Base-by-base conservation (phyloP, 2,888 invertebrate species). In the Micropterix aruncella region DNA sequence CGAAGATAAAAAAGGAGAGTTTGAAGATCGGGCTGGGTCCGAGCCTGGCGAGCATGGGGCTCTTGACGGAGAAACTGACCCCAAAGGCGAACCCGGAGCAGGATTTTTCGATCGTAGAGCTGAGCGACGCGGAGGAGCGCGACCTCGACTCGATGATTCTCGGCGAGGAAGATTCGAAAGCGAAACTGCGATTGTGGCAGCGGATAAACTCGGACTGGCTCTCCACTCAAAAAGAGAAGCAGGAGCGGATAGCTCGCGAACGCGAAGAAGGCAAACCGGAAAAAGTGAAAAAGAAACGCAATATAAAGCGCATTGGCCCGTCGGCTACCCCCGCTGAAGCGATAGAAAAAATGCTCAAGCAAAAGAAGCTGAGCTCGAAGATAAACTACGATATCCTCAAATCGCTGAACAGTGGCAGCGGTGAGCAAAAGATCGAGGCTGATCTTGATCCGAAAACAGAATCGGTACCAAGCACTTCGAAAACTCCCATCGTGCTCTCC, bases 371-470 rank as follows among this genome's bases (percentile, higher is more conserved):
- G 51, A 97, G 97, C 2, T 82, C 80, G 3, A 99, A 99, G 73
- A 95, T 99, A 44, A 96, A 99, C 65, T 99, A 99, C 58, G 96
- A 97, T 53, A 95, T 96, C 37, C 66, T 97, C 47, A 88, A 87
- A 61, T 87, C 84, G 53, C 66, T 95, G 44, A 83, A 78, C 52
- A 48, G 51, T 38, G 61, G 61, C 19, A 61, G 63, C 0, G 65
- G 61, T 0, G 62, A 61, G 42, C 45, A 49, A 3, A 48, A 49
- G 14, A 27, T 40, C 18, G n/a, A n/a, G n/a, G 50, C 52, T 44
- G 51, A 17, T 37, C 40, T 19, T n/a, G 38, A 16, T 41, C 41
- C 41, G 18, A 19, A 19, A 17, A 12, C 47, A 46, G n/a, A 50
- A 42, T 19, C 16, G 42, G 9, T 7, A 27, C 7, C 27, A 5